These are phyloP conservation scores for Zaprionus bogoriensis DNA, from an alignment of 2,888 invertebrate species.

Conservation along the genomic window DNA sequence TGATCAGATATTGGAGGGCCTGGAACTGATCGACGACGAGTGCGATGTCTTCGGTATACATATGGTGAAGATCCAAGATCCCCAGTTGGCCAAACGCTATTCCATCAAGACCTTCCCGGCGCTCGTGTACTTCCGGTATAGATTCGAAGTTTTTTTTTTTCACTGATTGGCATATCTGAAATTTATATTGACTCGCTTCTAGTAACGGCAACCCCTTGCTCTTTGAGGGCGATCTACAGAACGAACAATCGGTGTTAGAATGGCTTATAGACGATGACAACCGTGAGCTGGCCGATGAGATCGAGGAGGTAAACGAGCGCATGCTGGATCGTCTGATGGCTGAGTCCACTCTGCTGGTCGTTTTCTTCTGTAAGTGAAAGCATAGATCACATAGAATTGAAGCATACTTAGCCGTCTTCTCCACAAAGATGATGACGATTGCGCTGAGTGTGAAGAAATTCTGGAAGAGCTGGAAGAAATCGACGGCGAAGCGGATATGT, in stretches of 20 bases:
- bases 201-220: conserved; percentile 94
- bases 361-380: conserved; percentile 92
- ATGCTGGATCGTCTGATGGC: conserved; percentile 93
- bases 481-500: conserved; percentile 96
- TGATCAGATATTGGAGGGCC: conserved; percentile 93
- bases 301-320: conserved; percentile 94
- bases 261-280: conserved; percentile 97
- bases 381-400: rapidly evolving
- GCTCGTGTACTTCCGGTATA: conserved; percentile 92
- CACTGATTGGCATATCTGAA: rapidly evolving
- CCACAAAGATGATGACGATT: conserved; percentile 91
- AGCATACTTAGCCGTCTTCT: background rate
- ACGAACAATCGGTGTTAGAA: conserved; percentile 94
- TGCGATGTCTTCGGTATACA: conserved; percentile 96
- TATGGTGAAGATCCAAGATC: conserved; percentile 96
- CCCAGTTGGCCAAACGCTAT: conserved; percentile 94
- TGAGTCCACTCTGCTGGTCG: conserved; percentile 93
- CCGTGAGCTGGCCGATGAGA: conserved; percentile 95
- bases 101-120: conserved; percentile 97
- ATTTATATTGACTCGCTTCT: conserved; percentile 31
- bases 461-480: conserved; percentile 95
- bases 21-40: conserved; percentile 95
- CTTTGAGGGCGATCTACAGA: conserved; percentile 95
- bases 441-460: conserved; percentile 95
- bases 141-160: background rate